phyloP scores from a whole-genome alignment of 2,888 invertebrate species.

The Campopleginae sp. region DNA sequence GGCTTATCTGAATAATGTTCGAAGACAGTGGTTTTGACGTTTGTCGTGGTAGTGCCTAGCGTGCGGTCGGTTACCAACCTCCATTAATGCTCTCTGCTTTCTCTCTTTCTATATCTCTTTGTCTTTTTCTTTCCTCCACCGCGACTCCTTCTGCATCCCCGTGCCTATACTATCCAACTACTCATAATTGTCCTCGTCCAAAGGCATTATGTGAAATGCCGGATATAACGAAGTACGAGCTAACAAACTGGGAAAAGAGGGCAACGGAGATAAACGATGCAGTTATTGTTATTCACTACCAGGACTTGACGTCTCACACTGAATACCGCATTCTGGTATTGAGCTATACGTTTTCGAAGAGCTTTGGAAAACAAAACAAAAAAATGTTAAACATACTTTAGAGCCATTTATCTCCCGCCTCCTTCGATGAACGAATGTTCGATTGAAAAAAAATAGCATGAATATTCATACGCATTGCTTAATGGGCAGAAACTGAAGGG shows the following conservation, averaged over 20 bases:
- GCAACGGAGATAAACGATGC: conserved; percentile 41
- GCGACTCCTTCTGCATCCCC: conserved; percentile 4
- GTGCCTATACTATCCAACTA: conserved; percentile 46
- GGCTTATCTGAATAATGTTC: conserved; percentile 77
- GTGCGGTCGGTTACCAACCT: conserved; percentile 70
- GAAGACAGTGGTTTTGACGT: conserved; percentile 73
- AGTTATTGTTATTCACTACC: conserved; percentile 33
- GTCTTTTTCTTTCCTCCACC: conserved; percentile 41
- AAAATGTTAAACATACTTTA: too few species aligned
- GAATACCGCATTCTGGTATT: background rate
- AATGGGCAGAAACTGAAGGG: background rate
- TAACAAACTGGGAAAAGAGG: conserved; percentile 46
- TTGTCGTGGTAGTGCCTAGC: conserved; percentile 75
- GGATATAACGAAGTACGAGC: conserved; percentile 41
- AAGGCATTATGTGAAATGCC: conserved; percentile 67
- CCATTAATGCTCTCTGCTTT: conserved; percentile 37
- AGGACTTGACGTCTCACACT: conserved; percentile 16
- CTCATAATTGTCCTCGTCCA: conserved; percentile 78
- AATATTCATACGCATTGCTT: background rate
- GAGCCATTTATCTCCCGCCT: too few species aligned
- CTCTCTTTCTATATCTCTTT: background rate
- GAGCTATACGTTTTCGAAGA: background rate
- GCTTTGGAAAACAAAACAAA: background rate
- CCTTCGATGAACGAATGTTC: background rate
- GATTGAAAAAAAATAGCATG: background rate